Conservation (phyloP, 2,113 vertebrate genomes). For the Promerops cafer region DNA sequence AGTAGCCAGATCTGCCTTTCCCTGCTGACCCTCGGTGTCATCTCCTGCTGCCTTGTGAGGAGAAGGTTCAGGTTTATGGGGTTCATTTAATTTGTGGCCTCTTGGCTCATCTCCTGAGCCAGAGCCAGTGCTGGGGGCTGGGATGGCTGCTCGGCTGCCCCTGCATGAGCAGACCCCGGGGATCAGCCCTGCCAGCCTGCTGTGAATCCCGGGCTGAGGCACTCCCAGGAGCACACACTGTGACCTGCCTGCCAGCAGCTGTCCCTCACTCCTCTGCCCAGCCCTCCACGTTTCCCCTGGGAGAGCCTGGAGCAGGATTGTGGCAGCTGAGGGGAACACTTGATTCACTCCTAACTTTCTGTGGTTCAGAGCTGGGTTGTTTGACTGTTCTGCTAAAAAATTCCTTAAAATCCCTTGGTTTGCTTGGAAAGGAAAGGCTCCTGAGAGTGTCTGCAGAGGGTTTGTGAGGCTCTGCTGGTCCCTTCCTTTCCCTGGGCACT, state of each 20-base stretch:
- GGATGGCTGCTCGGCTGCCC: not conserved
- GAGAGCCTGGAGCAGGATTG: not conserved
- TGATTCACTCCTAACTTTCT: accelerated
- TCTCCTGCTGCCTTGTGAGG: not conserved
- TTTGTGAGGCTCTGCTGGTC: not conserved
- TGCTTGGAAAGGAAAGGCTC: not conserved
- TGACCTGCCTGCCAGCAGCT: not conserved
- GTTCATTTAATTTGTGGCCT: not conserved
- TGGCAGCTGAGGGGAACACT: not conserved
- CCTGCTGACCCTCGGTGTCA: not conserved
- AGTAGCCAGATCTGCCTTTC: not conserved
- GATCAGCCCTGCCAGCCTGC: not conserved
- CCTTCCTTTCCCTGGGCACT: not conserved
- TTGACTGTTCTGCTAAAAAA: not conserved
- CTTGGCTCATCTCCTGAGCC: accelerated
- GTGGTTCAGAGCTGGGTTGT: not conserved
- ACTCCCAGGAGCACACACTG: not conserved
- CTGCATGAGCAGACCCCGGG: accelerated
- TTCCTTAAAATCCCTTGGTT: not conserved
- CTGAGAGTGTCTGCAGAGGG: not conserved
- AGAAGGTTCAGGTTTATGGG: not conserved
- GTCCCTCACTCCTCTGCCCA: not conserved
- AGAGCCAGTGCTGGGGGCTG: not conserved
- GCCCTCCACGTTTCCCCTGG: not conserved
- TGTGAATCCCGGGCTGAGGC: not conserved